Evolutionary conservation across 2,888 invertebrate species (phyloP).

Genomic region (Laspeyria flexula): DNA sequence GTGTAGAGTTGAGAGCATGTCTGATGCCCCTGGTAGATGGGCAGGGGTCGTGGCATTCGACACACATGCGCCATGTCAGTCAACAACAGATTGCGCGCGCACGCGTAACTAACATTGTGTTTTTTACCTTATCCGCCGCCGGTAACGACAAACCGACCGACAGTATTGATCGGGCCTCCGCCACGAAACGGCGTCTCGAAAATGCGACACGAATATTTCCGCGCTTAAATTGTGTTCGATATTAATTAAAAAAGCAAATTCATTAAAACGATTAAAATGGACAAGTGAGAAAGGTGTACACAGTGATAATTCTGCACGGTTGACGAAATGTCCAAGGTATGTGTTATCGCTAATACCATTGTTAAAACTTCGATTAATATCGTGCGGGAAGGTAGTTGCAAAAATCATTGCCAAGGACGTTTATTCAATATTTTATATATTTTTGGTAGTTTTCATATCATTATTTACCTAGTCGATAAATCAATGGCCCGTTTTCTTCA

Average conservation of each 20-base stretch:
- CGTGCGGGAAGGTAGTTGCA: constrained; percentile 64
- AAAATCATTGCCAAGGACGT: constrained; percentile 62
- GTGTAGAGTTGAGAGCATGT: constrained; percentile 4
- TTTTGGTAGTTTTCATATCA: not conserved
- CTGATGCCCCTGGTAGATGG: constrained; percentile 32
- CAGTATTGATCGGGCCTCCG: constrained; percentile 82
- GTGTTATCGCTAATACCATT: constrained; percentile 49
- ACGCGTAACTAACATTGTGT: constrained; percentile 67
- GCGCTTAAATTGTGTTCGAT: constrained; percentile 59
- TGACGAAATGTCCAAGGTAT: constrained; percentile 81
- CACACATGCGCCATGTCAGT: constrained; percentile 75
- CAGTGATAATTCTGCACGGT: constrained; percentile 49
- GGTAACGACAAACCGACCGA: constrained; percentile 58
- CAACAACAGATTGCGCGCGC: constrained; percentile 82
- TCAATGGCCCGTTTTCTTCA: too few species aligned
- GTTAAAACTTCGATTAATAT: constrained; percentile 42
- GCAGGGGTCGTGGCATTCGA: constrained; percentile 52
- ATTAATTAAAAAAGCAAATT: constrained; percentile 33
- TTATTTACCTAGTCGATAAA: too few species aligned
- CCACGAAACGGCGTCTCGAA: constrained; percentile 70
- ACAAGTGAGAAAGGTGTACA: constrained; percentile 59
- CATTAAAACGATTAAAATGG: constrained; percentile 47
- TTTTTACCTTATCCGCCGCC: constrained; percentile 74
- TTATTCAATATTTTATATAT: not conserved
- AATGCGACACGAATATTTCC: constrained; percentile 67